Base-by-base conservation (phyloP, 2,113 vertebrate genomes). In the Narcine bancroftii region DNA sequence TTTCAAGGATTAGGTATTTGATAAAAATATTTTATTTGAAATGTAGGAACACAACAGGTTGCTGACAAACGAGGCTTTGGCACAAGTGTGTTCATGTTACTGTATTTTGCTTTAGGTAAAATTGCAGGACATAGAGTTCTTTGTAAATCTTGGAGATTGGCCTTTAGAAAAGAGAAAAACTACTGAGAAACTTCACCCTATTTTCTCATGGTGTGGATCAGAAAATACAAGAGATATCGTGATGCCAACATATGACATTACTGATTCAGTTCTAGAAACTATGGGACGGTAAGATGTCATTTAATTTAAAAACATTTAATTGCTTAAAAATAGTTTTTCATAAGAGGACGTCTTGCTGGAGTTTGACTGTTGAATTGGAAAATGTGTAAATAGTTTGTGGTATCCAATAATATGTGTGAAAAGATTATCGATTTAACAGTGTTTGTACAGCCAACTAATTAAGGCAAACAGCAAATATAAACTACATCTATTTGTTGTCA, bases 121-220 rank as follows among this genome's bases (percentile, higher is more conserved):
- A 93, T 96, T 99, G 93, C 98, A 98, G 92, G 98, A 99, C 93
- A 76, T 98, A 56, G 99, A 99, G 94, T 99, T 99, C 95, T 99
- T 99, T 95, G 98, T 99, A 63, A 99, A 99, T 93, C 93, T 99
- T 92, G 99, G 99, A 1, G 98, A 99, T 93, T 99, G 99, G 99
- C 99, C 99, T n/a, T 94, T 99, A 94, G 99, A 99, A 94, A 99
- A 98, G 93, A 98, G 95, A 94, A 97, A 97, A 93, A 92, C 95
- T 66, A 69, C 93, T 0, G 94, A 97, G 81, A 96, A 95, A 19
- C 94, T 98, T 92, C 98, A 98, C 92, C 98, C 99, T 0, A 98
- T 99, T 94, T 99, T 99, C 94, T 99, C 99, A 0, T 99, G 98
- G 98, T 99, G 99, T 93, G 99, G 99, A 76, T 99, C 98, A 60